A percentile compares a stretch with the other conserved stretches of the same genome.
Evolutionary conservation across 2,888 invertebrate species (phyloP).

Genomic region (Clepsis dumicolana): DNA sequence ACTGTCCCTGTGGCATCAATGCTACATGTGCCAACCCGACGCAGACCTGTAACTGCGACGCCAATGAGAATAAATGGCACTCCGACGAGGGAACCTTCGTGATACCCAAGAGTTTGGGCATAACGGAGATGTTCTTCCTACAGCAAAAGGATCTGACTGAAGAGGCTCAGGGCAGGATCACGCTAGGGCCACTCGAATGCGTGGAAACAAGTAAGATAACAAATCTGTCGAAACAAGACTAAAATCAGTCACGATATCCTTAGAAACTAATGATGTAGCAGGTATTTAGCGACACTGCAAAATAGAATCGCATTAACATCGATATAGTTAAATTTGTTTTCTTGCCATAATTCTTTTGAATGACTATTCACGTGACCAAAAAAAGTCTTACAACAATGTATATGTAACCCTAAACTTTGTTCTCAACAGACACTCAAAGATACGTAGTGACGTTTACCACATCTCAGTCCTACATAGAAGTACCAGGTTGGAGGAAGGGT

Average conservation of each 20-base stretch:
- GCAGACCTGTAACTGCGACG: constrained; percentile 96
- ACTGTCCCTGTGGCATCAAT: constrained; percentile 91
- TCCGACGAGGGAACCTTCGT: constrained; percentile 95
- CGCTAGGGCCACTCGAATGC: constrained; percentile 96
- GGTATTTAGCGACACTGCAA: too few species aligned
- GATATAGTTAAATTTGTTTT: background rate
- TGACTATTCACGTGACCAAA: too few species aligned
- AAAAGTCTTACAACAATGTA: too few species aligned
- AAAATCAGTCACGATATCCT: too few species aligned
- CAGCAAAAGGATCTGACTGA: constrained; percentile 94
- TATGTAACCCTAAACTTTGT: background rate
- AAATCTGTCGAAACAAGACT: background rate
- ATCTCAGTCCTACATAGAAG: constrained; percentile 96
- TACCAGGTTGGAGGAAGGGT: constrained; percentile 97
- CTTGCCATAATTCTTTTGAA: background rate
- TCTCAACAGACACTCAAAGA: constrained; percentile 92
- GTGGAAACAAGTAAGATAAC: constrained; percentile 94
- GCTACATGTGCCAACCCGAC: constrained; percentile 93
- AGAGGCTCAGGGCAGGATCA: constrained; percentile 94
- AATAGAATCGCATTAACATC: too few species aligned
- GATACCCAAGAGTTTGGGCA: constrained; percentile 93
- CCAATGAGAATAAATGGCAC: constrained; percentile 94
- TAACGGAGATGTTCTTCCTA: constrained; percentile 95
- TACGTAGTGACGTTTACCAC: constrained; percentile 98
- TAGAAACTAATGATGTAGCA: too few species aligned